Evolutionary conservation across 2,113 vertebrate genomes (phyloP), one percentile per base, ranked within the genome.

Genomic region (Neolamprologus toae): DNA sequence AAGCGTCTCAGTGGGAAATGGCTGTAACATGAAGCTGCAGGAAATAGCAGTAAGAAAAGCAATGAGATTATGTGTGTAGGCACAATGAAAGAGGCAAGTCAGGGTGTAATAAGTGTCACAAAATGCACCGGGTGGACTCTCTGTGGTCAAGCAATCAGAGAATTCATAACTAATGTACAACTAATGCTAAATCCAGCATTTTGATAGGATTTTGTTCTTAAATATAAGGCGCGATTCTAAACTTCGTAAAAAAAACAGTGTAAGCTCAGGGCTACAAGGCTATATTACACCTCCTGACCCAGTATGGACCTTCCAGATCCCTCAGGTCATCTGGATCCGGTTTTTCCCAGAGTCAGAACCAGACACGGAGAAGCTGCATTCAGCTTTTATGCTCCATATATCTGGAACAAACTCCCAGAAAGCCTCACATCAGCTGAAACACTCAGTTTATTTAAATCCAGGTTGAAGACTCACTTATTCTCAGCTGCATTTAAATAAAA

Each of bases 41-140:
- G 93, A 94, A 93, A 86, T 82, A 87, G 87, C 89, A 42, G 49
- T 42, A 80, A 88, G 87, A 85, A 91, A 92, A 92, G 81, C 59
- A 92, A 80, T 37, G 10, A 59, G 88, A 90, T 91, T 86, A 85
- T 81, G 84, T 55, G 79, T 86, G 78, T n/a, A 86, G 55, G 55
- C 40, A 89, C 83, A 92, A 87, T 81, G 85, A 94, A 91, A 47
- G 61, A 91, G 5, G 57, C 76, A 35, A 84, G 82, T 89, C 88
- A 90, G 80, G 19, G 23, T 5, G 10, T 42, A 84, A 84, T 87
- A 76, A 91, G 40, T 47, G 88, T 84, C 51, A 16, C 66, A 59
- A 57, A 80, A 83, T 66, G 81, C 35, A 80, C 42, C 1, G 31
- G 19, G 26, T 88, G 45, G 42, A 49, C 9, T 3, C 16, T 47